Conservation (phyloP, 92 coral and sea anemone genomes). For the Epizoanthus scotinus region DNA sequence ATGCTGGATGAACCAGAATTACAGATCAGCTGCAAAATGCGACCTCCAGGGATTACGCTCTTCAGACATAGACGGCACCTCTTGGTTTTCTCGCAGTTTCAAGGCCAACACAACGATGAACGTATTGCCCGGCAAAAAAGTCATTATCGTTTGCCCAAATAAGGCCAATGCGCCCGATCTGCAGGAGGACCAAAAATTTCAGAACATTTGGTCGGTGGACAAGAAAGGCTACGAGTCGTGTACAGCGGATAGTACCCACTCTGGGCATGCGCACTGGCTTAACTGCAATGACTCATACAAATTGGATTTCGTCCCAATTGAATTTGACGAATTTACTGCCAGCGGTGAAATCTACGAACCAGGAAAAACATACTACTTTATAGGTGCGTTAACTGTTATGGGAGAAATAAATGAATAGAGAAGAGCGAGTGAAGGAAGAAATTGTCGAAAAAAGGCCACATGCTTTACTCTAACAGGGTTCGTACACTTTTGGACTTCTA, state of each 20-base stretch:
- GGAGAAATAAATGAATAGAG: too few relatives aligned
- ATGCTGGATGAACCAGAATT: too few relatives aligned
- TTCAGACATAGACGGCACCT: too few relatives aligned
- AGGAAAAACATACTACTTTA: slow-evolving; percentile 21
- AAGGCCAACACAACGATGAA: neutral
- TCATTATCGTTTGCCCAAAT: slow-evolving; percentile 22
- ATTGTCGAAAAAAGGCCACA: neutral
- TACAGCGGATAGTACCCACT: neutral
- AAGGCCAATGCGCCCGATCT: neutral
- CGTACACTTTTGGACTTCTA: too few relatives aligned
- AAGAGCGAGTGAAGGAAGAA: neutral
- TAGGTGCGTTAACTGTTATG: slow-evolving; percentile 13
- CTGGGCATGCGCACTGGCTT: neutral
- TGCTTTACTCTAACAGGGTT: too few relatives aligned
- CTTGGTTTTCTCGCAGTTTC: slow-evolving; percentile 4
- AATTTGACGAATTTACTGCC: neutral
- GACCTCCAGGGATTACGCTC: too few relatives aligned
- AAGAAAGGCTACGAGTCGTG: slow-evolving; percentile 22
- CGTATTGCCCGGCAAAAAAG: neutral
- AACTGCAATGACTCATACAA: neutral
- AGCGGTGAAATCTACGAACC: neutral
- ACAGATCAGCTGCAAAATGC: too few relatives aligned
- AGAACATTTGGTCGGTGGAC: slow-evolving; percentile 25
- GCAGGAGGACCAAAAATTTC: neutral
- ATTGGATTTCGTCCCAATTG: neutral